Evolutionary conservation across 2,113 vertebrate genomes (phyloP), one percentile per base, ranked within the genome.

Genomic region (Callocephalon fimbriatum): DNA sequence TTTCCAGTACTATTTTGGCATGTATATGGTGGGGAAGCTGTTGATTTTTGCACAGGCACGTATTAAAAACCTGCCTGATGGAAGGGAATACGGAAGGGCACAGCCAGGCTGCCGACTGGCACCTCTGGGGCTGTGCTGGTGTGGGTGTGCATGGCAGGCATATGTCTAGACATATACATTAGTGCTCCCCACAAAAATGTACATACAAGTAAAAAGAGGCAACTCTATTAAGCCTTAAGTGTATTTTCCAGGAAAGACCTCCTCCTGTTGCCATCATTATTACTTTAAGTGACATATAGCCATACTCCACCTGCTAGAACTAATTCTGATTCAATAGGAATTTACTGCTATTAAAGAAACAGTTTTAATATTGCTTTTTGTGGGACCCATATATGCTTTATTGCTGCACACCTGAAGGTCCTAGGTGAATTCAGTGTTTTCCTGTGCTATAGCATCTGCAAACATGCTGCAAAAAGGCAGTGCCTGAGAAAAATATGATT

Each of bases 91-190:
- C 0, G 9, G 54, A 53, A 27, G n/a, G 72, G 44, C 42, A 27
- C 5, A 53, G 40, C 23, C 47, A 12, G 48, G n/a, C 71, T 65
- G 40, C 2, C 17, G 3, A 1, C 26, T 11, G 51, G 15, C 51
- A 37, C 17, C 22, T 20, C 58, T 66, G 56, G 23, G 0, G 5
- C 8, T 2, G 9, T 15, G 10, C 20, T 0, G 1, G 10, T 3
- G 10, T 10, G 50, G 17, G 44, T 10, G 8, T 27, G 63, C 7
- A 3, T 7, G n/a, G n/a, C 47, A 7, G 1, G 18, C 11, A 0
- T 5, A 5, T 9, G 2, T 9, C 27, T 26, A 26, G 27, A 50
- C 44, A 5, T 10, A 20, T 16, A 21, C 25, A 15, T 10, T 2
- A 10, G n/a, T 10, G 37, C 37, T 31, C 65, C 65, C 65, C 38